phyloP scores from a whole-genome alignment of 2,797 vertebrate species.

The Pantherophis alleghaniensis region DNA sequence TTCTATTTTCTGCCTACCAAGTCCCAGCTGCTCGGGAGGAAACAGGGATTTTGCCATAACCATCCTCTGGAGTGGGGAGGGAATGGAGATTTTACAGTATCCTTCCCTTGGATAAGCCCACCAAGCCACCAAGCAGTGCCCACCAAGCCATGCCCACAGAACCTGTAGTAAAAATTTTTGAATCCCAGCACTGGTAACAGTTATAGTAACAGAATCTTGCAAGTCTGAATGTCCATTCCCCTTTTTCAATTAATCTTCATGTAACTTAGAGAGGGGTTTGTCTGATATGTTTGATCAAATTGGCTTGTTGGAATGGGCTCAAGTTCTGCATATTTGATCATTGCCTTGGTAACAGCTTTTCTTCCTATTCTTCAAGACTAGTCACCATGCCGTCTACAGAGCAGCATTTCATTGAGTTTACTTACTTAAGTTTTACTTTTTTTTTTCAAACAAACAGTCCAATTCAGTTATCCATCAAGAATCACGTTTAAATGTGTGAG shows the following conservation, averaged over 20 bases:
- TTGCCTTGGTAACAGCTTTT: background rate
- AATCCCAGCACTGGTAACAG: background rate
- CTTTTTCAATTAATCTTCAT: background rate
- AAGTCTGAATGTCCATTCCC: background rate
- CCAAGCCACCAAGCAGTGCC: no score
- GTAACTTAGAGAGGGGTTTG: background rate
- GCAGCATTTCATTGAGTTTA: background rate
- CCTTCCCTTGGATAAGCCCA: no score
- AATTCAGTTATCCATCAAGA: background rate
- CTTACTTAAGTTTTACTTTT: background rate
- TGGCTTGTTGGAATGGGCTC: background rate
- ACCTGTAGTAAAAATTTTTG: no score
- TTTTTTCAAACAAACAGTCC: background rate
- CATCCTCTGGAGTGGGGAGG: no score
- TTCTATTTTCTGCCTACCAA: no score
- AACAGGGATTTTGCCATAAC: no score
- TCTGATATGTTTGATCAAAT: background rate
- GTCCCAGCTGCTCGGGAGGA: no score
- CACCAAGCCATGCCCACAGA: no score
- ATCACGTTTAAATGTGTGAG: background rate
- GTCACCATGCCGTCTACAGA: background rate
- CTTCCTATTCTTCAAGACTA: background rate
- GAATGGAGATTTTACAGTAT: no score
- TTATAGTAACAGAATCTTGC: background rate
- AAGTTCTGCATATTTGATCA: background rate